Percentiles rank a stretch among this genome's conserved stretches.
phyloP scores from a whole-genome alignment of 1,140 invertebrate genomes.

The Hylyphantes graminicola region DNA sequence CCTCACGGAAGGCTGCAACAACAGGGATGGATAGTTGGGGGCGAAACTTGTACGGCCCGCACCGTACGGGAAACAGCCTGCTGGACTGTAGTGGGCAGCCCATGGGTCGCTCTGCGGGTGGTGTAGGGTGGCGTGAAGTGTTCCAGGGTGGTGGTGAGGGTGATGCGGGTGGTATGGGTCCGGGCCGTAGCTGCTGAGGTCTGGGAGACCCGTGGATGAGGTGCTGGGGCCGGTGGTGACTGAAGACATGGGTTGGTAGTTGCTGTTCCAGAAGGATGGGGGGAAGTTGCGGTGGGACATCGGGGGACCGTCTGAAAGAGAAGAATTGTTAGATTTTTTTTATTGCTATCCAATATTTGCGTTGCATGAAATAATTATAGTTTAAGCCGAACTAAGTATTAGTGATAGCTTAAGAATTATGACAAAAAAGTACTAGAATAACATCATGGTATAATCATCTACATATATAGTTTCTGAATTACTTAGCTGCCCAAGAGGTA shows the following conservation, averaged over 20 bases:
- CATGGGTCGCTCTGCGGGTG: slow-evolving; percentile 63
- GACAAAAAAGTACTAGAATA: too few relatives aligned
- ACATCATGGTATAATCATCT: too few relatives aligned
- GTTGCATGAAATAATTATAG: too few relatives aligned
- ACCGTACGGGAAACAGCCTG: slow-evolving; percentile 20
- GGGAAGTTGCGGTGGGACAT: slow-evolving; percentile 92
- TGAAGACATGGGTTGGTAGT: slow-evolving; percentile 43
- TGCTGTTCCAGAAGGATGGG: slow-evolving; percentile 87
- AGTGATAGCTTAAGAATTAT: too few relatives aligned
- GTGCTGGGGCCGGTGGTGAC: slow-evolving; percentile 67
- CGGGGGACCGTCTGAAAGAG: slow-evolving; percentile 80
- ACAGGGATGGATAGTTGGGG: slow-evolving; percentile 79
- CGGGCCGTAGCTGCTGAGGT: slow-evolving; percentile 65
- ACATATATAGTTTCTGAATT: too few relatives aligned
- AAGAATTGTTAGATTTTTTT: slow-evolving; percentile 13
- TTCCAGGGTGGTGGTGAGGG: slow-evolving; percentile 59
- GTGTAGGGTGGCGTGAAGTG: slow-evolving; percentile 63
- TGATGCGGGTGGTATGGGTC: slow-evolving; percentile 68
- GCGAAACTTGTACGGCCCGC: slow-evolving; percentile 63
- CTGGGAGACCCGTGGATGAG: slow-evolving; percentile 67
- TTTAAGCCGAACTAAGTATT: too few relatives aligned
- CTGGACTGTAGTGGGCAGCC: slow-evolving; percentile 43
- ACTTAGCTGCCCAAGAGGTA: too few relatives aligned
- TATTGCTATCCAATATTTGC: too few relatives aligned
- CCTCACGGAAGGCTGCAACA: slow-evolving; percentile 71